These are phyloP conservation scores for Encarsia formosa DNA, from an alignment of 2,888 invertebrate species.

Conservation along the genomic window DNA sequence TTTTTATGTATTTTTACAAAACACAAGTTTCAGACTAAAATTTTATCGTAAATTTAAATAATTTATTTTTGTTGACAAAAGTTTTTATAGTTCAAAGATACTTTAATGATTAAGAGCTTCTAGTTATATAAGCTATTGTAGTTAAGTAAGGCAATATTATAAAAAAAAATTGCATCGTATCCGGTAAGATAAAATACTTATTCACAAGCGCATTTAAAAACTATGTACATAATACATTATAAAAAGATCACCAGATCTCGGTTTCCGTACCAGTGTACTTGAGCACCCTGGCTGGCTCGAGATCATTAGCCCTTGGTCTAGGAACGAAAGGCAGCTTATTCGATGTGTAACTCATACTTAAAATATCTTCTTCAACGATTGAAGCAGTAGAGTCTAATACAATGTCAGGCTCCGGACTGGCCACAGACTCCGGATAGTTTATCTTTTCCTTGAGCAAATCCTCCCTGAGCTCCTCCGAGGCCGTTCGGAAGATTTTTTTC, in stretches of 20 bases:
- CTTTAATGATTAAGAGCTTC: no score
- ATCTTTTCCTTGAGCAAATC: conserved; percentile 63
- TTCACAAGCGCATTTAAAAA: neutral
- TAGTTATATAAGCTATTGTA: no score
- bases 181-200: neutral
- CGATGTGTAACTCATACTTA: conserved; percentile 36
- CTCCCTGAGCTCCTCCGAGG: conserved; percentile 47
- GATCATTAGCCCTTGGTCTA: conserved; percentile 62
- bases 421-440: conserved; percentile 62
- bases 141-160: no score
- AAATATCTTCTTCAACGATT: conserved; percentile 21
- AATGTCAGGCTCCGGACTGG: conserved; percentile 16
- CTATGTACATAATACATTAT: no score
- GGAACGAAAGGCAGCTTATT: conserved; percentile 48
- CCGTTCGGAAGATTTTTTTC: conserved; percentile 44
- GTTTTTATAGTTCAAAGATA: no score
- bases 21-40: no score
- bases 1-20: no score
- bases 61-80: no score
- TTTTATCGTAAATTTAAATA: no score
- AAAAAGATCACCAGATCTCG: conserved; percentile 67
- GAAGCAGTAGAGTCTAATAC: conserved; percentile 53
- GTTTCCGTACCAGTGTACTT: conserved; percentile 65
- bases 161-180: no score
- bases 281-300: conserved; percentile 63